Evolutionary conservation across 2,888 invertebrate genomes (phyloP), one percentile per base, ranked within the genome.

Genomic region (Clanis bilineata): DNA sequence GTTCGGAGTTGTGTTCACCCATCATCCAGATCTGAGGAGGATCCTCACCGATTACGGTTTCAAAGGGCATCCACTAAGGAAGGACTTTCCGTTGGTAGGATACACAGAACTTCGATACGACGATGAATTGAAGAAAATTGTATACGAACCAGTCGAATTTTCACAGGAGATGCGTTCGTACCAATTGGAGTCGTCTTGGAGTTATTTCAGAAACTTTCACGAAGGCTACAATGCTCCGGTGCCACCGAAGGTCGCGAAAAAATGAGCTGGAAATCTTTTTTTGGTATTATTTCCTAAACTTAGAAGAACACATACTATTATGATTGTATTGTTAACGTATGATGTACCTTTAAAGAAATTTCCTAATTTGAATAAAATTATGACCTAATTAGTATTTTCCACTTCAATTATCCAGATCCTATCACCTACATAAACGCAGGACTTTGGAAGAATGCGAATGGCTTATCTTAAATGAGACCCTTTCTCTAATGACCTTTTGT

Each of bases 41-140:
- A 72, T 91, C 59, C 73, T 91, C 2, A 91, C 91, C 0, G 91
- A 91, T 71, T 92, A 92, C 57, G 92, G 91, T 0, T 91, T 92
- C 57, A 64, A 58, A 41, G 92, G 92, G 0, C 91, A 93, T 69
- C 92, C 92, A 7, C 64, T 92, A 18, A 75, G 90, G 56, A 92
- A 92, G 62, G 92, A 92, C 64, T 92, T 87, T 60, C 92, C 92
- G 0, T 61, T 88, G 6, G 79, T 82, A 1, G 92, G 92, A 0
- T 92, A 91, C 60, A 82, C 77, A 1, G 92, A 92, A 71, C 79
- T 87, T 10, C 82, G 92, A 15, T 92, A 91, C 60, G 92, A 92
- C 62, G 92, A 92, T 61, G 90, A 85, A 41, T 62, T 88, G 15
- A 91, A 91, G 65, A 90, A 90, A 60, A 61, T 91, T 1, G 90